Evolutionary conservation across 1,140 invertebrate genomes (phyloP).

Genomic region (Zaprionus gabonicus): DNA sequence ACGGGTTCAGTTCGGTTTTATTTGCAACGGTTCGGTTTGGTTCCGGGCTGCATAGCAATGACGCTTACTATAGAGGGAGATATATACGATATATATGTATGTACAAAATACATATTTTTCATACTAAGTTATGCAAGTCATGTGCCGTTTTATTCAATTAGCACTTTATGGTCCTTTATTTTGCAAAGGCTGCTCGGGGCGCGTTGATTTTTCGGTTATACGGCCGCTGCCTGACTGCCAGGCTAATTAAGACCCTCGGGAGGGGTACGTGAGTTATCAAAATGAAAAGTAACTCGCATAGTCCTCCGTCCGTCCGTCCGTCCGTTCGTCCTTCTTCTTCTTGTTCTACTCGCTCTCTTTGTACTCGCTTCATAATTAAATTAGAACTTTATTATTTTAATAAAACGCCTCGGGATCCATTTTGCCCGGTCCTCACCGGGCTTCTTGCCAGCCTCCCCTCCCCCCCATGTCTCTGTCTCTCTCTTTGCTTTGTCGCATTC

Average conservation of each 20-base stretch:
- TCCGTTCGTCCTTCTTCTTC: slow-evolving; percentile 10
- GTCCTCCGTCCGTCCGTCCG: slow-evolving; percentile 55
- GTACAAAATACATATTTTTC: slow-evolving; percentile 44
- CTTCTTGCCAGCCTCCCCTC: too few species aligned
- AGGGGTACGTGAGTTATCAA: slow-evolving; percentile 79
- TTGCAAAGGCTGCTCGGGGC: slow-evolving; percentile 54
- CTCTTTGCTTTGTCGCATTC: slow-evolving; percentile 31
- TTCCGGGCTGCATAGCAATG: slow-evolving; percentile 59
- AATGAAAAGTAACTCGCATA: slow-evolving; percentile 75
- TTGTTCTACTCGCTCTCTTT: slow-evolving; percentile 27
- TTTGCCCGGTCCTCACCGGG: slow-evolving; percentile 36
- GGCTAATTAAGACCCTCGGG: slow-evolving; percentile 73
- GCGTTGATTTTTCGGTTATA: slow-evolving; percentile 83
- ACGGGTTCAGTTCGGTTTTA: slow-evolving; percentile 35
- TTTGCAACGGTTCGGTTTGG: slow-evolving; percentile 27
- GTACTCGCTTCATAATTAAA: slow-evolving; percentile 69
- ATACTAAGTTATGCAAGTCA: slow-evolving; percentile 82
- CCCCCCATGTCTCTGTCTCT: neutral
- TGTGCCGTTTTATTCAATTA: slow-evolving; percentile 82
- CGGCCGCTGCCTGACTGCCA: slow-evolving; percentile 63
- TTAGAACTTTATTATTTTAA: slow-evolving; percentile 83
- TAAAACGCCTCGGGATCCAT: slow-evolving; percentile 67
- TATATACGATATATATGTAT: slow-evolving; percentile 25
- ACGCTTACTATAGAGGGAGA: slow-evolving; percentile 20
- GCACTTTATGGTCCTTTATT: slow-evolving; percentile 83